phyloP scores from a whole-genome alignment of 2,797 vertebrate species.

The Rhynchotus rufescens region DNA sequence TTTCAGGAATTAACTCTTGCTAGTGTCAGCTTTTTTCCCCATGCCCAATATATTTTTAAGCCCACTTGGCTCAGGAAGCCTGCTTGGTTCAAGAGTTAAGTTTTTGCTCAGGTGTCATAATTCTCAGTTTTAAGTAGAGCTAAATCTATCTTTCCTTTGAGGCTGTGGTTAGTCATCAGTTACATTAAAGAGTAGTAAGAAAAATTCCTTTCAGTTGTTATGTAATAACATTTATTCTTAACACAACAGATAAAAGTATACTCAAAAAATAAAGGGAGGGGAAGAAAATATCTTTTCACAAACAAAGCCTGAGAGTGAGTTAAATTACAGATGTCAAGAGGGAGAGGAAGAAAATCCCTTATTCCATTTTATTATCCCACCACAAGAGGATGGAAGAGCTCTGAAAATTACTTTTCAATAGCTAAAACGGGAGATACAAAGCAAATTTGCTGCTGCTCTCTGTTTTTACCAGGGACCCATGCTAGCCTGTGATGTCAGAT shows the following conservation, averaged over 20 bases:
- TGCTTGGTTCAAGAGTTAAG: not conserved
- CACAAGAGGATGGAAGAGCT: constrained; percentile 58
- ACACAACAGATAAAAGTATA: not conserved
- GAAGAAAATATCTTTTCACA: accelerated
- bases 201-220: not conserved
- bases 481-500: not conserved
- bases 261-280: no score
- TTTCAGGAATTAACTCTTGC: constrained; percentile 34
- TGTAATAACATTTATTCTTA: not conserved
- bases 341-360: not conserved
- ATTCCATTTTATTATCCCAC: constrained; percentile 42
- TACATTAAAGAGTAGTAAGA: not conserved
- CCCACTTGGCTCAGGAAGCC: not conserved
- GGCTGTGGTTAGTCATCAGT: not conserved
- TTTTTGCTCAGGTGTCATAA: not conserved
- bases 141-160: not conserved
- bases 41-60: not conserved
- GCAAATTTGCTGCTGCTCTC: not conserved
- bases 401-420: constrained; percentile 35
- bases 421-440: not conserved
- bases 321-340: not conserved
- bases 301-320: not conserved
- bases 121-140: not conserved
- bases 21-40: not conserved
- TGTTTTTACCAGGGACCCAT: not conserved